Base-by-base conservation (phyloP, 2,113 vertebrate species). In the Patagioenas fasciata region DNA sequence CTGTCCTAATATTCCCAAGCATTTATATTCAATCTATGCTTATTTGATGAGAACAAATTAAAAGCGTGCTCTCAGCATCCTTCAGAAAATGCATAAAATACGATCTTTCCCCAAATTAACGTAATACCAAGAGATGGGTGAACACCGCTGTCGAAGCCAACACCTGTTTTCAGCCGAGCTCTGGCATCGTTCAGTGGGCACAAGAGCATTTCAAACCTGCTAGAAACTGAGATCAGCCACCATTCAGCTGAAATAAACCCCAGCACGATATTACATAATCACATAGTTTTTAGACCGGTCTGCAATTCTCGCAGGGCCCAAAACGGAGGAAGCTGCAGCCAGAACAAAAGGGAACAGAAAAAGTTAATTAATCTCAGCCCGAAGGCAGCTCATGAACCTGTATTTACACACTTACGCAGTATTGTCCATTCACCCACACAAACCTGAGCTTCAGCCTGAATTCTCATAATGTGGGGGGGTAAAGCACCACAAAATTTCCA, bases 401-500 rank as follows among this genome's bases (percentile, higher is more conserved):
- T 38, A 18, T 50, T 0, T 44, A 69, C 61, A 67, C 42, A 18
- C 14, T 85, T 26, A 89, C 16, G 42, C 44, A 69, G 74, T 66
- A 48, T 9, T 95, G 73, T 70, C 87, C 94, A 34, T 54, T 84
- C 93, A 85, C 96, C 95, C 94, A 95, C 94, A 89, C 94, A 91
- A 66, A 78, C 23, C 88, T 42, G 74, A 94, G 66, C 93, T 7
- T 17, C 48, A 75, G 48, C 51, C 31, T 19, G 18, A 28, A 15
- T 29, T 38, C 89, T 94, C 32, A 0, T 5, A 65, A 71, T 1
- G 47, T 0, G 13, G 8, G 73, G 9, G 9, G 74, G 97, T 95
- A 94, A 96, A 95, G 70, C 70, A 91, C 92, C 96, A 85, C 62
- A 72, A 42, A 95, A 94, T 95, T 95, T 96, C 91, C 93, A 96